Conservation (phyloP, 2,113 vertebrate species). For the Prunella fulvescens region DNA sequence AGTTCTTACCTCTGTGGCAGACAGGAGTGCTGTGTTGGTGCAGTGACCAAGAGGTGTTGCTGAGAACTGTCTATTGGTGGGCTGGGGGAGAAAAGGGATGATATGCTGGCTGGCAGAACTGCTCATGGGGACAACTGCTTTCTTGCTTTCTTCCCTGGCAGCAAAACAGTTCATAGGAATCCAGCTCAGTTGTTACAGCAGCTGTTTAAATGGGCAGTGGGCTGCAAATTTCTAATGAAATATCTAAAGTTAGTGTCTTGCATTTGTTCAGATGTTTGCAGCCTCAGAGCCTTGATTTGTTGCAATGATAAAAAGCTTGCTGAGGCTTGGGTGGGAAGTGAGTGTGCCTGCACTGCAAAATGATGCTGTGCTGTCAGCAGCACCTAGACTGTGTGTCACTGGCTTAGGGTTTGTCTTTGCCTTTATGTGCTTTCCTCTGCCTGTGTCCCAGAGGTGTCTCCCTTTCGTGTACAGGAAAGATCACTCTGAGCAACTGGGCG, state of each 20-base stretch:
- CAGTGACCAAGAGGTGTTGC: background rate
- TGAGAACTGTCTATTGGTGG: background rate
- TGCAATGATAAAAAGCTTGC: background rate
- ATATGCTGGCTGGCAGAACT: background rate
- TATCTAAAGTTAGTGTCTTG: background rate
- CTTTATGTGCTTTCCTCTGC: background rate
- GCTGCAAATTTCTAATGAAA: background rate
- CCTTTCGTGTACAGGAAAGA: slow-evolving; percentile 39
- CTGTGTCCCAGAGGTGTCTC: background rate
- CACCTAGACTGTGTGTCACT: rapidly evolving
- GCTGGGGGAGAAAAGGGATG: background rate
- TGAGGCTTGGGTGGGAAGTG: background rate
- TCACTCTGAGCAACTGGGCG: slow-evolving; percentile 83
- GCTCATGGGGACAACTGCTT: background rate
- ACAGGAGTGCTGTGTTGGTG: background rate
- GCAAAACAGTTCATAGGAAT: background rate
- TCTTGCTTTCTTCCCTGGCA: background rate
- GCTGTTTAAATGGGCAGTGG: background rate
- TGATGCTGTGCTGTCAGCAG: background rate
- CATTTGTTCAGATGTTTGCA: background rate
- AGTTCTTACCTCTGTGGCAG: background rate
- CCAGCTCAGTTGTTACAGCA: background rate
- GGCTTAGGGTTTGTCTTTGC: background rate
- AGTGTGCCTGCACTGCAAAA: background rate
- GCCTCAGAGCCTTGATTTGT: too few relatives aligned